phyloP scores from a whole-genome alignment of 2,113 vertebrate species.

The Bujurquina vittata region DNA sequence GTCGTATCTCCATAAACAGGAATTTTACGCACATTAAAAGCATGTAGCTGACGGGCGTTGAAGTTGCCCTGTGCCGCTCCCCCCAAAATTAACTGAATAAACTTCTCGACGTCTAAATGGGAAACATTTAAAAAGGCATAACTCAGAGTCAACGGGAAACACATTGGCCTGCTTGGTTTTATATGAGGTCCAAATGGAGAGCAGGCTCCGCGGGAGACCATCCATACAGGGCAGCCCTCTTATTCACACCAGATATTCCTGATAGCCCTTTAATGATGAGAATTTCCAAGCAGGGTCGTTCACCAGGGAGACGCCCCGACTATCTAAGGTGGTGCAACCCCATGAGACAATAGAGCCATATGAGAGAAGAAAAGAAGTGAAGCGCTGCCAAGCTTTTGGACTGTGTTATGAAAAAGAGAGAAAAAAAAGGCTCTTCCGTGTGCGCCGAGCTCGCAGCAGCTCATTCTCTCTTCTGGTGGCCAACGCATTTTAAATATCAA shows the following conservation, averaged over 20 bases:
- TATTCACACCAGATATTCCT: constrained; percentile 53
- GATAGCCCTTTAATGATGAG: constrained; percentile 61
- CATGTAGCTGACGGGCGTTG: neutral
- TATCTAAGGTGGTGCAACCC: constrained; percentile 40
- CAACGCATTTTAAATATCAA: constrained; percentile 21
- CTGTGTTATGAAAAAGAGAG: neutral
- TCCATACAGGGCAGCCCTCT: constrained; percentile 34
- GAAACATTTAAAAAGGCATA: constrained; percentile 38
- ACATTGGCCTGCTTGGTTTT: constrained; percentile 44
- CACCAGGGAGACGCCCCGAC: constrained; percentile 43
- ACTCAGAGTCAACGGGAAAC: constrained; percentile 62
- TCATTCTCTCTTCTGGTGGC: neutral
- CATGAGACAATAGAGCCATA: constrained; percentile 49
- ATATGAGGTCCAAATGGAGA: constrained; percentile 67
- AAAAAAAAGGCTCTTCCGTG: constrained; percentile 3
- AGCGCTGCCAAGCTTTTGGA: constrained; percentile 38
- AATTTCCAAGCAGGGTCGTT: constrained; percentile 43
- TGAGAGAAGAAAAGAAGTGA: constrained; percentile 21
- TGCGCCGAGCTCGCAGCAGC: constrained; percentile 14
- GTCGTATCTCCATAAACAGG: constrained; percentile 13
- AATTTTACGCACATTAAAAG: constrained; percentile 35
- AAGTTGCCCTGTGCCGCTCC: neutral
- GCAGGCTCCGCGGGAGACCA: constrained; percentile 59
- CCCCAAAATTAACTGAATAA: constrained; percentile 40
- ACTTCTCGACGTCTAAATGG: constrained; percentile 33